phyloP scores from a whole-genome alignment of 2,113 vertebrate genomes.

The Zosterops pallidus region DNA sequence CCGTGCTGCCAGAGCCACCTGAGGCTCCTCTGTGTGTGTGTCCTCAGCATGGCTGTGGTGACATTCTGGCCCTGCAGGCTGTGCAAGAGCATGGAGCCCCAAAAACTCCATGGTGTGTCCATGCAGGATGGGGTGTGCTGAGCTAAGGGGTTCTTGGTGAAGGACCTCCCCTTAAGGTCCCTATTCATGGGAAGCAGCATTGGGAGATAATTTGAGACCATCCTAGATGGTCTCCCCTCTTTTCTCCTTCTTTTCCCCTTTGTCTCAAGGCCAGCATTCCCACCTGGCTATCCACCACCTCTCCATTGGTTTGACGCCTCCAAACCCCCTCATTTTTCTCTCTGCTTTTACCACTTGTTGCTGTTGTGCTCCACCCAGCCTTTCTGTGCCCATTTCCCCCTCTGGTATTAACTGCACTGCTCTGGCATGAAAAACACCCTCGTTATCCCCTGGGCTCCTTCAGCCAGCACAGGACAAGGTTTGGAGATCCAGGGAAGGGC shows the following conservation, averaged over 20 bases:
- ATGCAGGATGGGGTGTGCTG: neutral
- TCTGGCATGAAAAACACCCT: neutral
- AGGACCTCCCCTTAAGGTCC: no score
- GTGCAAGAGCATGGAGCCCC: neutral
- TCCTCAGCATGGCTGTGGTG: neutral
- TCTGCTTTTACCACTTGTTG: neutral
- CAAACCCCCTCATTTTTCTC: neutral
- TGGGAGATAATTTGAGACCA: neutral
- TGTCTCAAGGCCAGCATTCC: neutral
- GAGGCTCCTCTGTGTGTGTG: neutral
- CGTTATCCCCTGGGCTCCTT: fast-evolving
- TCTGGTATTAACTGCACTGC: fast-evolving
- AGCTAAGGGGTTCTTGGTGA: neutral
- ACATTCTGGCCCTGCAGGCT: neutral
- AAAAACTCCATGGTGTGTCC: fast-evolving
- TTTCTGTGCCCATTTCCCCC: neutral
- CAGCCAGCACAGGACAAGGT: neutral
- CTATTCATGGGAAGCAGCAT: neutral
- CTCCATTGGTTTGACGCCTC: fast-evolving
- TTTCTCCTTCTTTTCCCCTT: neutral
- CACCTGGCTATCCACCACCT: neutral
- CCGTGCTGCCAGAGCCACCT: fast-evolving
- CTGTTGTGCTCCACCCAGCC: neutral
- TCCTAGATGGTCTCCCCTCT: fast-evolving
- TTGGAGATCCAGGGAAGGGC: fast-evolving